A percentile compares a stretch with the other conserved stretches of the same genome.
Conservation (phyloP, 2,888 invertebrate species). For the Molorchus minor region DNA sequence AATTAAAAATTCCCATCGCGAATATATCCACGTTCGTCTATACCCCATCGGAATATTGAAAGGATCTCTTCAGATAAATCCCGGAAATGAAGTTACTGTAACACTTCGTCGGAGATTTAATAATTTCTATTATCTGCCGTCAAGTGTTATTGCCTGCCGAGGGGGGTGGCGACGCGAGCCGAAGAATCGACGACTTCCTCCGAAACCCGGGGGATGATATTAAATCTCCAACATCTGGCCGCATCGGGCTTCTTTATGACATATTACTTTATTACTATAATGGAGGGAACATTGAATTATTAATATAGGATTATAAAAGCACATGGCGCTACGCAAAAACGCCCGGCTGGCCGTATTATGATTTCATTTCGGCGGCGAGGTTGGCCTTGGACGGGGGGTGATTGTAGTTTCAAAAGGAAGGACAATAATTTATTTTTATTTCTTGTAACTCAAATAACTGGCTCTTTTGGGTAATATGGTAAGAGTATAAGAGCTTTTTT, state of each 20-base stretch:
- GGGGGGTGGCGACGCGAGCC: slow-evolving; percentile 33
- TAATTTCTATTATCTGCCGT: slow-evolving; percentile 48
- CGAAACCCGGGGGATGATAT: slow-evolving; percentile 55
- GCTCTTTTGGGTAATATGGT: no score
- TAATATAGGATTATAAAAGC: slow-evolving; percentile 63
- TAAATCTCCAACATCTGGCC: slow-evolving; percentile 63
- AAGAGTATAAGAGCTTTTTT: no score
- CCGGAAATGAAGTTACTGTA: slow-evolving; percentile 49
- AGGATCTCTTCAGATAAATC: slow-evolving; percentile 29
- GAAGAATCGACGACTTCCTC: slow-evolving; percentile 26
- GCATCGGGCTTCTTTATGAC: slow-evolving; percentile 61
- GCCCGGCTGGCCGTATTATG: slow-evolving; percentile 44
- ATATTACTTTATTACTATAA: slow-evolving; percentile 65
- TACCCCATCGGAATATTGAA: slow-evolving; percentile 26
- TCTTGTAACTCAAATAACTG: no score
- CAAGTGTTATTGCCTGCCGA: slow-evolving; percentile 43
- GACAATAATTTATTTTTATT: no score
- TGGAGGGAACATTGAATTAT: slow-evolving; percentile 64
- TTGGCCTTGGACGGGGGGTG: slow-evolving; percentile 29
- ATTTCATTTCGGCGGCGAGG: slow-evolving; percentile 44
- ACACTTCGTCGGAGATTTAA: slow-evolving; percentile 40
- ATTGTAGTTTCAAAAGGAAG: no score
- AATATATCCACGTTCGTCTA: no score
- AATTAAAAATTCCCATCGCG: slow-evolving; percentile 26
- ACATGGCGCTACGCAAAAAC: slow-evolving; percentile 50